These are phyloP conservation scores for Neuroscelio doddi DNA, from an alignment of 2,888 invertebrate species.

Conservation along the genomic window DNA sequence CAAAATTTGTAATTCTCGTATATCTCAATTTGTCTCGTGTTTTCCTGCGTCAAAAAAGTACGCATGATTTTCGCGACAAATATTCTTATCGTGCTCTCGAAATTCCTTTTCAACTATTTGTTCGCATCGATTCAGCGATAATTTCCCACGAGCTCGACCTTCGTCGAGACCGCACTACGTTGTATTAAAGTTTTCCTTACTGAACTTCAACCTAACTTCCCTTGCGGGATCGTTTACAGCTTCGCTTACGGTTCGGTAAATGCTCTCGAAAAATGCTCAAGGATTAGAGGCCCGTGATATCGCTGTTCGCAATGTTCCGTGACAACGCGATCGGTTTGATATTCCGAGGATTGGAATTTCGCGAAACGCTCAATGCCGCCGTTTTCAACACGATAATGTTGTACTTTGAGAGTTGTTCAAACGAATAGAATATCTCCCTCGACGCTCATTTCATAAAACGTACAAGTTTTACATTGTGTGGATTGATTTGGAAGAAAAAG, in stretches of 20 bases:
- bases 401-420: background rate
- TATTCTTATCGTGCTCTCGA: conserved; percentile 16
- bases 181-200: conserved; percentile 17
- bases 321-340: conserved; percentile 3
- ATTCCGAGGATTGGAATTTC: conserved; percentile 7
- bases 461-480: background rate
- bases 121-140: conserved; percentile 27
- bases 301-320: conserved; percentile 10
- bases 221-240: conserved; percentile 30
- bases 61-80: conserved; percentile 14
- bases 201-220: conserved; percentile 20
- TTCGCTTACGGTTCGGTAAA: conserved; percentile 17
- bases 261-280: conserved; percentile 21
- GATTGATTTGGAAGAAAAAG: background rate
- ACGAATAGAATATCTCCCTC: background rate
- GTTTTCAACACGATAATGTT: conserved; percentile 1
- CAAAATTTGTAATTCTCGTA: background rate
- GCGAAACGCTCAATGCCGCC: conserved; percentile 3
- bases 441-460: background rate
- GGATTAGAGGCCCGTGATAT: conserved; percentile 22
- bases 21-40: background rate
- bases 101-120: conserved; percentile 8
- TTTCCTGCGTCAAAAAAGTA: background rate
- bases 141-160: conserved; percentile 23
- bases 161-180: conserved; percentile 15